These are phyloP conservation scores for Drosophila dives DNA, from an alignment of 2,888 invertebrate genomes.

Conservation along the genomic window DNA sequence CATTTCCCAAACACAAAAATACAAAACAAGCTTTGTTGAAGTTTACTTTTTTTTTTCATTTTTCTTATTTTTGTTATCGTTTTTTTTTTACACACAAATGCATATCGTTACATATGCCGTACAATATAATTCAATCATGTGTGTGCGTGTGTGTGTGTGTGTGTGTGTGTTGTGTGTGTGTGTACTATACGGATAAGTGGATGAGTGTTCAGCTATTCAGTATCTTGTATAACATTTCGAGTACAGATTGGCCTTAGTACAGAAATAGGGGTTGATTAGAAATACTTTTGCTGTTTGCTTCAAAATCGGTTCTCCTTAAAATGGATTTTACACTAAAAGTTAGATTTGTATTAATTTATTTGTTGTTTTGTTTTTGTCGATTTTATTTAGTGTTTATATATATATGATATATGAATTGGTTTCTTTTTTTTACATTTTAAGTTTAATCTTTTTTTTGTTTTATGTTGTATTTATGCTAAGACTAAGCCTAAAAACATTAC, in stretches of 20 bases:
- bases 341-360: conserved; percentile 9
- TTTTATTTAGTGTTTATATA: conserved; percentile 43
- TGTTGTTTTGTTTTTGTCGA: conserved; percentile 11
- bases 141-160: conserved; percentile 15
- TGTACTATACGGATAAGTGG: neutral
- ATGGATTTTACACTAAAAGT: conserved; percentile 18
- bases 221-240: conserved; percentile 27
- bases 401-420: conserved; percentile 38
- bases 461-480: conserved; percentile 56
- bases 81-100: conserved; percentile 38
- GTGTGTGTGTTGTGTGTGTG: conserved; percentile 2
- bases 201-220: conserved; percentile 29
- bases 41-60: conserved; percentile 27
- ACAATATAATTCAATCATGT: conserved; percentile 33
- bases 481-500: conserved; percentile 67
- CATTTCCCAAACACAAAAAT: conserved; percentile 21
- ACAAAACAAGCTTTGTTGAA: conserved; percentile 51
- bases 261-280: conserved; percentile 18
- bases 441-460: conserved; percentile 28
- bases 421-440: conserved; percentile 49
- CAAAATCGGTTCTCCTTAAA: neutral
- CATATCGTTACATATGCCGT: conserved; percentile 50
- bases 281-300: conserved; percentile 4
- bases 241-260: conserved; percentile 30
- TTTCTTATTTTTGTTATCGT: conserved; percentile 22